Evolutionary conservation across 2,888 invertebrate species (phyloP), one percentile per base, ranked within the genome.

Genomic region (Aleiodes testaceus): DNA sequence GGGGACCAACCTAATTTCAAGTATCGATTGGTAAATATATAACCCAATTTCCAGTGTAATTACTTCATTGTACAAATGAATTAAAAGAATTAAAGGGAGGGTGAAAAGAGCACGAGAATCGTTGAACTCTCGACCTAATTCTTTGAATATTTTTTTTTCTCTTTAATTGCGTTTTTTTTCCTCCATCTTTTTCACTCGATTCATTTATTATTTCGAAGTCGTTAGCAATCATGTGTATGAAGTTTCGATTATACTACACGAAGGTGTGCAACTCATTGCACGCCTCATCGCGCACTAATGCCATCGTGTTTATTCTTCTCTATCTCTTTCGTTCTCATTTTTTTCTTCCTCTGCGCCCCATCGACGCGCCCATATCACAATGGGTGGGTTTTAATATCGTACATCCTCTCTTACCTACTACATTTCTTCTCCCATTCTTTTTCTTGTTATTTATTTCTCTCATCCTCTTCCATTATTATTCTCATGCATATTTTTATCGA

Each of bases 11-110:
- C 77, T 78, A 80, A 82, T 82, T 80, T 78, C 78, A 78, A 79
- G 75, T 79, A 82, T 81, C 80, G 82, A 82, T 82, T 80, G 80
- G 78, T 80, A 80, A 79, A 82, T 81, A 80, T 52, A 14, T 82
- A 82, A 82, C 81, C 78, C 78, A 80, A 82, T 82, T 74, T 78
- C 72, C 69, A 68, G 70, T 72, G 75, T 81, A 81, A 79, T 75
- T 79, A 80, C 80, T 82, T 82, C 80, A 79, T 77, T 74, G 74
- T 77, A 76, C 79, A 80, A 82, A 82, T 79, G 79, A 81, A 80
- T 80, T 80, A 79, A 81, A 26, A 22, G 14, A 12, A n/a, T n/a
- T 3, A 22, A 20, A 53, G 30, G 30, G 36, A 44, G 11, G 47
- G 18, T 2, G 2, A 2, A 16, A 11, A 64, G 26, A 20, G 9